phyloP scores from a whole-genome alignment of 64 coral and sea anemone species.

The Hydrozoanthus tunicans region DNA sequence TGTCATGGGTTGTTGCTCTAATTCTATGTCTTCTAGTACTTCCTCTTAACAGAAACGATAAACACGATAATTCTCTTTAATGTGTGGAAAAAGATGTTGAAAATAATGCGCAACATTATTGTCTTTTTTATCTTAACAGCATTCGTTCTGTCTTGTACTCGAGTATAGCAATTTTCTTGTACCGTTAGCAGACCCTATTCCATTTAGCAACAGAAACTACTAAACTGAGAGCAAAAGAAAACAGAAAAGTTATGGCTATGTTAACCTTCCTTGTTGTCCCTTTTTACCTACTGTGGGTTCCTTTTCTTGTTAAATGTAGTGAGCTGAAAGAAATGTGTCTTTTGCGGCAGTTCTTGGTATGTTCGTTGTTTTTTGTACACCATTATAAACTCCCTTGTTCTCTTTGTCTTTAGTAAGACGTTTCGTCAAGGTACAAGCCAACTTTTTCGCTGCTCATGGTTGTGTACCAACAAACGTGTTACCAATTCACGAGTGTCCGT shows the following conservation, averaged over 20 bases:
- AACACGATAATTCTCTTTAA: background rate
- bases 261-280: background rate
- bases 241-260: conserved; percentile 16
- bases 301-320: background rate
- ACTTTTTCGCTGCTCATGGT: background rate
- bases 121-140: conserved; percentile 43
- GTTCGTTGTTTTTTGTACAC: background rate
- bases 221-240: conserved; percentile 39
- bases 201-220: conserved; percentile 33
- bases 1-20: too few relatives aligned
- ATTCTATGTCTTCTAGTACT: background rate
- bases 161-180: background rate
- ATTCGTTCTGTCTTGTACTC: background rate
- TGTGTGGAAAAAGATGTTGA: background rate
- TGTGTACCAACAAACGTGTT: background rate
- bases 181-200: background rate
- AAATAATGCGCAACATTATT: background rate
- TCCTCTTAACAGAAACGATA: background rate
- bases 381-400: background rate
- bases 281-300: conserved; percentile 32
- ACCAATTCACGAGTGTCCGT: background rate
- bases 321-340: background rate
- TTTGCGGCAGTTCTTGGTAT: background rate
- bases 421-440: conserved; percentile 5
- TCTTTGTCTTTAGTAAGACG: conserved; percentile 7